These are phyloP conservation scores for Microcebus lehilahytsara DNA, from an alignment of 2,113 vertebrate species.

Conservation along the genomic window DNA sequence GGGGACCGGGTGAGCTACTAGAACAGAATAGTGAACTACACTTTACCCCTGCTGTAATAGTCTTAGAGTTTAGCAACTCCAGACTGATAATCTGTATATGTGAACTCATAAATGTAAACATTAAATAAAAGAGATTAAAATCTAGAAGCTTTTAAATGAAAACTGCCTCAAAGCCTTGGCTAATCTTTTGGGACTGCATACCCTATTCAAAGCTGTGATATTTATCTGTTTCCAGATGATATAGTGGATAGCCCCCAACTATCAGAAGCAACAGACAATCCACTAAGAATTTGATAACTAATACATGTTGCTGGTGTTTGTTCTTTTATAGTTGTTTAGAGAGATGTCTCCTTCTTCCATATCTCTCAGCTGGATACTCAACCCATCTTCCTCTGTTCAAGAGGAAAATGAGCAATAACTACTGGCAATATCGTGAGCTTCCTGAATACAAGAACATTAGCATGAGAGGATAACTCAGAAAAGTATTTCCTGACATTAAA, in stretches of 20 bases:
- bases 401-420: conserved; percentile 13
- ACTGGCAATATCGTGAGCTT: not conserved
- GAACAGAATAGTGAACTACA: not conserved
- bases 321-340: not conserved
- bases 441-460: not conserved
- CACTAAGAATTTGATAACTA: not conserved
- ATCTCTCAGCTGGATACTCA: not conserved
- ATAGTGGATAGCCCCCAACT: not conserved
- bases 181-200: not conserved
- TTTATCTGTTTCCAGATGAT: not conserved
- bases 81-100: not conserved
- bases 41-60: not conserved
- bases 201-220: not conserved
- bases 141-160: not conserved
- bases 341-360: not conserved
- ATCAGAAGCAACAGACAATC: not conserved
- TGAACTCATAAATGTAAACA: not conserved
- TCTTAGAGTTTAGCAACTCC: not conserved
- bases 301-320: not conserved
- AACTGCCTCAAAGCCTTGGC: not conserved
- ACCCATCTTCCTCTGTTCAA: not conserved
- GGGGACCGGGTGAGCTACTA: not conserved
- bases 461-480: conserved; percentile 48
- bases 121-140: conserved; percentile 23
- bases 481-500: conserved; percentile 74